These are phyloP conservation scores for Propsilocerus akamusi DNA, from an alignment of 1,140 invertebrate genomes.

Conservation along the genomic window DNA sequence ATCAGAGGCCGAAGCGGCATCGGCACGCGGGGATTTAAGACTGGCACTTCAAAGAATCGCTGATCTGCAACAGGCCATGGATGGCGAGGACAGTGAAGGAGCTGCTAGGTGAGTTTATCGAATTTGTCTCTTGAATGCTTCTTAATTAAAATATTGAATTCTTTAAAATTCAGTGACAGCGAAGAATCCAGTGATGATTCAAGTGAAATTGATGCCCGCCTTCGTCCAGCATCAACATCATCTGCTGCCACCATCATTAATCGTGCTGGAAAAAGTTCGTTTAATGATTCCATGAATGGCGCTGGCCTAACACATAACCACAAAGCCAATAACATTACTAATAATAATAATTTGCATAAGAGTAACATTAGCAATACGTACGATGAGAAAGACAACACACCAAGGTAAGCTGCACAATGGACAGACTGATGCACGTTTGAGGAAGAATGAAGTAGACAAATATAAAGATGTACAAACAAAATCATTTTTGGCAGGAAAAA, in stretches of 20 bases:
- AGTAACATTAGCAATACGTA: background rate
- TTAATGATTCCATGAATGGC: background rate
- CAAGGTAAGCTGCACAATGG: background rate
- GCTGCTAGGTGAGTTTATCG: conserved; percentile 32
- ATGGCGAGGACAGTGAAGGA: conserved; percentile 48
- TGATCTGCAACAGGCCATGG: conserved; percentile 68
- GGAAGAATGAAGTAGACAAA: background rate
- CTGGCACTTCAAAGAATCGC: conserved; percentile 67
- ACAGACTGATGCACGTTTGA: background rate
- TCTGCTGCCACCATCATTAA: background rate
- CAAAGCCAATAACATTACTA: conserved; percentile 1
- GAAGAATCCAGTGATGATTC: background rate
- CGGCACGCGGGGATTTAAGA: conserved; percentile 48
- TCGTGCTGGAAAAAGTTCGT: background rate
- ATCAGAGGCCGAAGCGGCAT: conserved; percentile 39
- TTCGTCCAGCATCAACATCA: background rate
- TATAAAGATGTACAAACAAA: background rate
- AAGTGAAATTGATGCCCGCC: background rate
- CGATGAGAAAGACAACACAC: background rate
- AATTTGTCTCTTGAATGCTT: background rate
- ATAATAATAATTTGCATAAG: background rate
- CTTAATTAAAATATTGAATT: background rate
- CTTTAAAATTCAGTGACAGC: background rate
- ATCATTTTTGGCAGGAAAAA: background rate
- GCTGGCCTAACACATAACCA: background rate